These are phyloP conservation scores for Mormyrops boulengeri DNA, from an alignment of 2,797 vertebrate species.

Conservation along the genomic window DNA sequence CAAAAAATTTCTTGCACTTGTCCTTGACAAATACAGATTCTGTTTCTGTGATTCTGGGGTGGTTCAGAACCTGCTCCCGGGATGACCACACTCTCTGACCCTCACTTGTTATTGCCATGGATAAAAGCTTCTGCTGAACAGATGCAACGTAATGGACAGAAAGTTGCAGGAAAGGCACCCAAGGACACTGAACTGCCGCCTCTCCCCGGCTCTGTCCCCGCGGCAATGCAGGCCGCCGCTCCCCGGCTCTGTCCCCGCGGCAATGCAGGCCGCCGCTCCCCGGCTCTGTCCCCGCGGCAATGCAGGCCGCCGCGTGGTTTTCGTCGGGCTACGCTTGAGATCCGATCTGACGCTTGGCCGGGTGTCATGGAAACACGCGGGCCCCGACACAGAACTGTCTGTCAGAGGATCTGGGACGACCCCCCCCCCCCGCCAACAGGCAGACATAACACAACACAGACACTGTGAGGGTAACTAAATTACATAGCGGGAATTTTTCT, in stretches of 20 bases:
- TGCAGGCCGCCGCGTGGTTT: neutral
- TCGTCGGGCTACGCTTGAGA: neutral
- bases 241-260: too few species aligned
- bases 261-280: neutral
- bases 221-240: too few species aligned
- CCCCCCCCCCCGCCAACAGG: neutral
- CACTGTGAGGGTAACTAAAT: constrained; percentile 23
- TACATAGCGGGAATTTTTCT: constrained; percentile 12
- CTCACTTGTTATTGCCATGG: neutral
- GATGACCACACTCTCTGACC: neutral
- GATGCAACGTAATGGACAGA: neutral
- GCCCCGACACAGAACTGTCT: constrained; percentile 1
- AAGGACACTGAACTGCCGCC: neutral
- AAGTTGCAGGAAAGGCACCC: neutral
- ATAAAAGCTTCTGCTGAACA: neutral
- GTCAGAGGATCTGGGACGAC: neutral
- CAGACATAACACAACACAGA: constrained; percentile 18
- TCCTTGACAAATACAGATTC: neutral
- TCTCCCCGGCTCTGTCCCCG: too few species aligned
- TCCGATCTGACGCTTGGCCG: neutral
- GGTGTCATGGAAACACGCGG: neutral
- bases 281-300: neutral
- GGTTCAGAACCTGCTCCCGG: neutral
- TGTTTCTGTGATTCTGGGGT: neutral
- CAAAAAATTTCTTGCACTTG: neutral